Percentiles rank a stretch among this genome's conserved stretches.
Conservation (phyloP, 1,140 invertebrate species). For the Cephus cinctus region DNA sequence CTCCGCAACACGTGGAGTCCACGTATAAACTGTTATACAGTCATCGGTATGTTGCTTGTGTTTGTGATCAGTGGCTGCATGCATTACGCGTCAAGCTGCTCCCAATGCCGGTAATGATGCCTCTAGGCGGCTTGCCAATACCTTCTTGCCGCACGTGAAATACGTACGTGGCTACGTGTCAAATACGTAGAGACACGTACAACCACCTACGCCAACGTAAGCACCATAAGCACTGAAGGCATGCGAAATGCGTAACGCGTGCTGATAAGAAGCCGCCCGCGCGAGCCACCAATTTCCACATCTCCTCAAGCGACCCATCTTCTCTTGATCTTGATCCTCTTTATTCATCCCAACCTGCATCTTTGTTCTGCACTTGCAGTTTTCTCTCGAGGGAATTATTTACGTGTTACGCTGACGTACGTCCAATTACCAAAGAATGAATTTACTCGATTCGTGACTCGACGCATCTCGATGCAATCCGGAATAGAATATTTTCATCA, state of each 20-base stretch:
- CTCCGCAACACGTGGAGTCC: conserved; percentile 19
- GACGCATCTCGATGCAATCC: too few species aligned
- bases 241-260: conserved; percentile 20
- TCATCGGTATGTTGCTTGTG: neutral
- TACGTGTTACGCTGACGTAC: neutral
- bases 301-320: conserved; percentile 19
- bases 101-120: conserved; percentile 27
- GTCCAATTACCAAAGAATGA: neutral
- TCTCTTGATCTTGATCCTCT: conserved; percentile 16
- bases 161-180: too few species aligned
- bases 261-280: conserved; percentile 24
- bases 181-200: too few species aligned
- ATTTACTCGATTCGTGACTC: too few species aligned
- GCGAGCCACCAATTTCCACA: conserved; percentile 23
- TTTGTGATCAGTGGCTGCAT: conserved; percentile 1
- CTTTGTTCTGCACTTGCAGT: conserved; percentile 6
- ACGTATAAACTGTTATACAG: conserved; percentile 9
- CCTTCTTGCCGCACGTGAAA: too few species aligned
- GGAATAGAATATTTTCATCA: too few species aligned
- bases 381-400: neutral
- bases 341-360: conserved; percentile 13
- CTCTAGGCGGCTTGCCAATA: conserved; percentile 22
- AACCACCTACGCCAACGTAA: too few species aligned
- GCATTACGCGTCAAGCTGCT: conserved; percentile 16
- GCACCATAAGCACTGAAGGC: too few species aligned